These are phyloP conservation scores for Rhodeus uyekii DNA, from an alignment of 2,797 vertebrate genomes.

Conservation along the genomic window DNA sequence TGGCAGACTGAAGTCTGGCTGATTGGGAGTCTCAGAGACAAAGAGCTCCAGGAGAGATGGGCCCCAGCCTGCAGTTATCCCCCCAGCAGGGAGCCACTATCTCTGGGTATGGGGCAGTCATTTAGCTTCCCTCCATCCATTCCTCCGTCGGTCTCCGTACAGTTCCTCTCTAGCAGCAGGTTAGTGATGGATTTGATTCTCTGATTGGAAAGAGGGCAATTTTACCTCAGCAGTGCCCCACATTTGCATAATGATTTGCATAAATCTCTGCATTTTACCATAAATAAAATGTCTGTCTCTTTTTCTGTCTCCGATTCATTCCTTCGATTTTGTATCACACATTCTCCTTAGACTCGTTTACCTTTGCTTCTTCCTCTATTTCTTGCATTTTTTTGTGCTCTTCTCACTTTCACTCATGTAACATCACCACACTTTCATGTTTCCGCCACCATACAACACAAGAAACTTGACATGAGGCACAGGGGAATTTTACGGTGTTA, in stretches of 20 bases:
- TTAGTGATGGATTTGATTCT: slow-evolving; percentile 62
- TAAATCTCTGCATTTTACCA: slow-evolving; percentile 53
- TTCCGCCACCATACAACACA: slow-evolving; percentile 28
- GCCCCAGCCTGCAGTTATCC: slow-evolving; percentile 62
- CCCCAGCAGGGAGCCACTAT: slow-evolving; percentile 61
- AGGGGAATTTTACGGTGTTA: slow-evolving; percentile 3
- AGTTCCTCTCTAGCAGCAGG: slow-evolving; percentile 46
- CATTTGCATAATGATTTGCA: slow-evolving; percentile 63
- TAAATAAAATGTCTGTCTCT: not conserved
- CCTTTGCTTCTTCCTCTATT: slow-evolving; percentile 14
- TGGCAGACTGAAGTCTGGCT: slow-evolving; percentile 58
- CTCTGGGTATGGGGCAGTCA: slow-evolving; percentile 53
- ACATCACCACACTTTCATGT: slow-evolving; percentile 15
- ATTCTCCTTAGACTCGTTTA: slow-evolving; percentile 34
- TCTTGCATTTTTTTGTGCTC: slow-evolving; percentile 9
- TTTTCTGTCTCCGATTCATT: slow-evolving; percentile 14
- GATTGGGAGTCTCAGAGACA: slow-evolving; percentile 62
- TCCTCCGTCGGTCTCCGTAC: slow-evolving; percentile 41
- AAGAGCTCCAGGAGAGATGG: slow-evolving; percentile 59
- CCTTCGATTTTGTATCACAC: not conserved
- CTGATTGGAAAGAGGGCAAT: slow-evolving; percentile 61
- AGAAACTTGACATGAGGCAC: slow-evolving; percentile 23
- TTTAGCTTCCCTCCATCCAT: slow-evolving; percentile 57
- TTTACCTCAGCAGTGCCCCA: slow-evolving; percentile 54
- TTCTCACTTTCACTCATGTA: slow-evolving; percentile 25